Base-by-base conservation (phyloP, 2,113 vertebrate genomes). In the Grammomys surdaster region DNA sequence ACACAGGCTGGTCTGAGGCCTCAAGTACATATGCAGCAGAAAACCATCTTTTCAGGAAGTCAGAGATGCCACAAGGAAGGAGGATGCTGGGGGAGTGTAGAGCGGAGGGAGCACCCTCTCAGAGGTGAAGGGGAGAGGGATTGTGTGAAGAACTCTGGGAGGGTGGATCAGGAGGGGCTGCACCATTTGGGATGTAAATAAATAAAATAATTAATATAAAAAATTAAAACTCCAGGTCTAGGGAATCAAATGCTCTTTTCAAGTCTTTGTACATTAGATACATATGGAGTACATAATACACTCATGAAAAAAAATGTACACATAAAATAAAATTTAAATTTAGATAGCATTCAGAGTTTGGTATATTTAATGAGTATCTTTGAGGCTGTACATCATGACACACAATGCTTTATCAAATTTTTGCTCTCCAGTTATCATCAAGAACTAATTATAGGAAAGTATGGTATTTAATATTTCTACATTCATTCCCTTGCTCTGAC, bases 111-210 rank as follows among this genome's bases (percentile, higher is more conserved):
- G 65, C 31, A 33, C 12, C 67, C 12, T 14, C 28, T 69, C 31
- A 14, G 67, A 69, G 31, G 12, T 33, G 67, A 69, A 69, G 65
- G 65, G 65, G 26, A 14, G 65, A 14, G 28, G 12, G 3, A 12
- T 12, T 65, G 65, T 31, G 65, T 67, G 65, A 67, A 31, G 65
- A 67, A 67, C 28, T 67, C 65, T 33, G 4, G 65, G 65, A 14
- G 26, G 1, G 12, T 0, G 4, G 65, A 31, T 28, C 4, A 0
- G 11, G 24, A 33, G 12, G 65, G 8, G 11, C 4, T 67, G 28
- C 11, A 67, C 4, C 65, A 33, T 33, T 67, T 67, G 28, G 65
- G 12, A 14, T 33, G 28, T 67, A 67, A 67, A 67, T 67, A 67
- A 33, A 67, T 67, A 67, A 67, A 67, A 67, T 67, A 67, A 67